Evolutionary conservation across 2,888 invertebrate species (phyloP), one percentile per base, ranked within the genome.

Genomic region (Drosophila infuscata): DNA sequence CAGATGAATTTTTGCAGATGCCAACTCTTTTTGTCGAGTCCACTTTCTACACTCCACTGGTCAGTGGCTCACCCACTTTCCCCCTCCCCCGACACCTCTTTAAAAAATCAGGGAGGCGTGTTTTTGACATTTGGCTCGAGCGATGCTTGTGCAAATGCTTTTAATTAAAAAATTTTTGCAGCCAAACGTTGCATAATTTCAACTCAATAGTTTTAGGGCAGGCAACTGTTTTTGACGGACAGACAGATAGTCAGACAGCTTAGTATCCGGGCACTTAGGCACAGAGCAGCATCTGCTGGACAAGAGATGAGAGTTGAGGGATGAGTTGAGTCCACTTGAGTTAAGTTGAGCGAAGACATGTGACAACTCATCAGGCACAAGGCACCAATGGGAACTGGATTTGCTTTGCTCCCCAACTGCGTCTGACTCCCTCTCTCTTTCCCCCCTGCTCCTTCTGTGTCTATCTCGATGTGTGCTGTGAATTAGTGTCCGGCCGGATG

Each of bases 81-180:
- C 20, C 20, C 20, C 20, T 43, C 5, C 1, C 20, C 5, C 20
- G 20, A 5, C 11, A 9, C 38, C 15, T 11, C 48, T 49, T 58
- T 64, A 72, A 51, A 58, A 72, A 89, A 85, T 83, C 87, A 89
- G 76, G 86, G 82, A 74, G 84, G 76, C 87, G 70, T 87, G 89
- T 68, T 87, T 83, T 76, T 85, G 89, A 79, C 79, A 89, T 87
- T 83, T 81, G 69, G 70, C 78, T 68, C 70, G 51, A 69, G 58
- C 69, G 51, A 52, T 66, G 82, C 68, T 63, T 70, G 71, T 70
- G 70, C 67, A 78, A 86, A 75, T 84, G 78, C 74, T 81, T 88
- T 86, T 84, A 84, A 86, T 88, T 83, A 88, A 83, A 88, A 84
- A 86, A 84, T 83, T 70, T 86, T 88, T 84, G 70, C 72, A 71